Conservation (phyloP, 1,140 invertebrate species). For the Fragariocoptes setiger region DNA sequence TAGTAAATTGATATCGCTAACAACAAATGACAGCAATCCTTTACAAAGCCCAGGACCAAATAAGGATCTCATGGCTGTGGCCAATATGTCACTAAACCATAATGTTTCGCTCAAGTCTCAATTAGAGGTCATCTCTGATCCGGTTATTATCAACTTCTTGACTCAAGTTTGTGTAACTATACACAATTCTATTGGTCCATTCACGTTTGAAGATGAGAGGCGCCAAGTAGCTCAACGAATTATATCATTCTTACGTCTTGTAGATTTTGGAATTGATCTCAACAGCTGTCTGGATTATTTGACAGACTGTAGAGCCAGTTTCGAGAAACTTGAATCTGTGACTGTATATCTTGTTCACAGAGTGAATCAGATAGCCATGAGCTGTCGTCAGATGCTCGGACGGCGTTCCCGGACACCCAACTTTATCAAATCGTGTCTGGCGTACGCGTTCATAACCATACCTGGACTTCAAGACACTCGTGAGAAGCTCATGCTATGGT, state of each 20-base stretch:
- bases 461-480: constrained; percentile 49
- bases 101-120: too few species aligned
- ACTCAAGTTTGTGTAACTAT: constrained; percentile 55
- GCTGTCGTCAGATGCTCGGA: constrained; percentile 30
- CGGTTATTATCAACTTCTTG: constrained; percentile 47
- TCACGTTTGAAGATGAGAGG: constrained; percentile 72
- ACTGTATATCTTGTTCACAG: constrained; percentile 25
- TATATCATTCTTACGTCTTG: constrained; percentile 37
- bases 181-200: constrained; percentile 65
- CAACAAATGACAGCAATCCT: constrained; percentile 12
- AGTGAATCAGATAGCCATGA: constrained; percentile 41
- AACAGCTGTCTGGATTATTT: constrained; percentile 72
- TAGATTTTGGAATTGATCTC: too few species aligned
- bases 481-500: constrained; percentile 43
- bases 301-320: constrained; percentile 53
- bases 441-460: constrained; percentile 77
- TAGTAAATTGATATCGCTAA: too few species aligned
- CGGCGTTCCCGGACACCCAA: constrained; percentile 25
- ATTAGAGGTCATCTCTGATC: constrained; percentile 48
- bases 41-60: not conserved
- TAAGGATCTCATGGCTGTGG: too few species aligned
- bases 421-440: constrained; percentile 58
- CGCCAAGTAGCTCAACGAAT: constrained; percentile 51
- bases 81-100: too few species aligned
- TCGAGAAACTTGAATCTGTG: constrained; percentile 58